Base-by-base conservation (phyloP, 2,888 invertebrate species). In the Drosophila rellima region DNA sequence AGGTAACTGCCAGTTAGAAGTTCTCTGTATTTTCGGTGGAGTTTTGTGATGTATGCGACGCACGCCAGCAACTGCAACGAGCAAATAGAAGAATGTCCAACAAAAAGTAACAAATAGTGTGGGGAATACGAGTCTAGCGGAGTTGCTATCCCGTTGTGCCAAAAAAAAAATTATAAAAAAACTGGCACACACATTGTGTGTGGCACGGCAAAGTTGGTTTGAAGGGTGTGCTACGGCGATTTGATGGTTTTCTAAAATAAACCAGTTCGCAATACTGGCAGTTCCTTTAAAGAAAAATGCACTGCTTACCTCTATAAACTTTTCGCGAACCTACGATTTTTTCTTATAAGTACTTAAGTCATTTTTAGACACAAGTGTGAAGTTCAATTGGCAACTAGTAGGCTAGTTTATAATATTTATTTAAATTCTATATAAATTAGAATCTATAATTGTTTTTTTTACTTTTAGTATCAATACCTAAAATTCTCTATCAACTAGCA, bases 31-130 rank as follows among this genome's bases (percentile, higher is more conserved):
- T 61, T 71, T 56, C 56, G 51, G 51, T 40, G 15, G 11, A 64
- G 57, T 57, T 62, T 63, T 78, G 80, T 88, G 83, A 88, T 82
- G 80, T 88, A 88, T 83, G 83, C 82, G 71, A 78, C 80, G 86
- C 82, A 85, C 70, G 85, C 80, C 85, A 66, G 39, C 76, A 64
- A 67, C 67, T 51, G 68, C 56, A 74, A 44, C 45, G 35, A 29
- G 60, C 35, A 64, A 57, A 52, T 52, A 29, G 39, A 26, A 47
- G 59, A 69, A 69, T 69, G 73, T 75, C 50, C 47, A 52, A 71
- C 44, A 73, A 77, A 74, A 70, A 63, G 69, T 65, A 61, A 74
- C 79, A 83, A 83, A 86, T 78, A 72, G 81, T 42, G 42, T 54
- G 70, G 71, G 63, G 51, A 35, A 64, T 44, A 44, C 42, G 47